Percentiles rank a stretch among this genome's conserved stretches.
Evolutionary conservation across 2,888 invertebrate genomes (phyloP).

Genomic region (Gymnoscelis rufifasciata): DNA sequence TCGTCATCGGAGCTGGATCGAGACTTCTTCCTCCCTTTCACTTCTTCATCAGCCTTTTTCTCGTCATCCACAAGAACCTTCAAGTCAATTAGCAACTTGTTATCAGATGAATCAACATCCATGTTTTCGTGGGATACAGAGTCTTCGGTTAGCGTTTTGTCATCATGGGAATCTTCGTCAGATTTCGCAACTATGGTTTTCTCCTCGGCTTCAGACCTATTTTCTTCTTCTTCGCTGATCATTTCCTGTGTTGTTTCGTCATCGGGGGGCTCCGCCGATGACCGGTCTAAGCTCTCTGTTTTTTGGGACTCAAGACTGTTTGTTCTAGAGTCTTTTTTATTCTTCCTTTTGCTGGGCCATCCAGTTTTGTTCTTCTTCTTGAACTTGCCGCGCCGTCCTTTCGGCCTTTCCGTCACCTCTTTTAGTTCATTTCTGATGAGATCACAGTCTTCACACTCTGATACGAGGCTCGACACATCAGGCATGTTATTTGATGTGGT

Average conservation of each 20-base stretch:
- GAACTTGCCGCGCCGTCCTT: conserved; percentile 72
- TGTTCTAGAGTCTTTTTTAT: conserved; percentile 54
- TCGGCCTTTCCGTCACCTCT: conserved; percentile 42
- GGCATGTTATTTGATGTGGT: conserved; percentile 57
- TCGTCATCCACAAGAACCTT: conserved; percentile 45
- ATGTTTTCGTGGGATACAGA: conserved; percentile 30
- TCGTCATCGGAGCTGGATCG: conserved; percentile 49
- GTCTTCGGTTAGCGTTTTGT: conserved; percentile 26
- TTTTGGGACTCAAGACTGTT: conserved; percentile 49
- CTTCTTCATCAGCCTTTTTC: conserved; percentile 29
- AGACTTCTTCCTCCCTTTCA: conserved; percentile 42
- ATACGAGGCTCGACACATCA: conserved; percentile 66
- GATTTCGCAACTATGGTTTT: conserved; percentile 34
- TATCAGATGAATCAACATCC: conserved; percentile 33
- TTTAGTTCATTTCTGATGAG: conserved; percentile 61
- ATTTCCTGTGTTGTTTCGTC: conserved; percentile 56
- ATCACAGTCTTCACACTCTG: conserved; percentile 67
- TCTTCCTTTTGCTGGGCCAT: conserved; percentile 83
- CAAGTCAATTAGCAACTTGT: conserved; percentile 42
- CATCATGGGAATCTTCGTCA: conserved; percentile 36
- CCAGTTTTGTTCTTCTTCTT: conserved; percentile 89
- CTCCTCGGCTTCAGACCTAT: conserved; percentile 45
- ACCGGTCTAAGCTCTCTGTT: conserved; percentile 52
- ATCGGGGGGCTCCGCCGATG: conserved; percentile 53
- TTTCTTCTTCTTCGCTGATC: conserved; percentile 58